Evolutionary conservation across 2,797 vertebrate genomes (phyloP).

Genomic region (Adelosebastes latens): DNA sequence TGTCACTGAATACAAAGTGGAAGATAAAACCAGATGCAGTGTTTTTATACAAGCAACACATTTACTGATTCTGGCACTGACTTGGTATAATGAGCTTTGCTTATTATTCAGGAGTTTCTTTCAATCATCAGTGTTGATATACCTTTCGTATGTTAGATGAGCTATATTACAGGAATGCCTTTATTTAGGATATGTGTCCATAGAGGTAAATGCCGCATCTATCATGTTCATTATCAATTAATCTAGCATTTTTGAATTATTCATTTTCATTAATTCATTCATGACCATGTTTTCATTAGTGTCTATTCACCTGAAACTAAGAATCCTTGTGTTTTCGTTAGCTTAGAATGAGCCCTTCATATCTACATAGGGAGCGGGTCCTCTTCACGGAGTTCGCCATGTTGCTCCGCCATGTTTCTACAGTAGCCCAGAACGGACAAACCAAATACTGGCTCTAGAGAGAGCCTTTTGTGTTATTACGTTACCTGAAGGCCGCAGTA

Average conservation of each 20-base stretch:
- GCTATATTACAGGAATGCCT: background rate
- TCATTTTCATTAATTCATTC: too few relatives aligned
- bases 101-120: background rate
- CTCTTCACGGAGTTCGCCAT: too few relatives aligned
- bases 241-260: background rate
- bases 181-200: background rate
- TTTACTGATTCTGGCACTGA: background rate
- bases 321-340: too few relatives aligned
- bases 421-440: too few relatives aligned
- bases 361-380: too few relatives aligned
- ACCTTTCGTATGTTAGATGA: background rate
- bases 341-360: too few relatives aligned
- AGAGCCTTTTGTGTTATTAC: too few relatives aligned
- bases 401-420: too few relatives aligned
- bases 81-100: background rate
- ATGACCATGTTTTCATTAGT: too few relatives aligned
- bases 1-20: background rate
- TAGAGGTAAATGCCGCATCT: background rate
- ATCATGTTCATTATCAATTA: background rate
- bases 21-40: background rate
- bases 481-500: too few relatives aligned
- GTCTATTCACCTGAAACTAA: too few relatives aligned
- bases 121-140: background rate
- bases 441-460: too few relatives aligned
- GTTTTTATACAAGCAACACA: background rate